Percentiles rank a stretch among this genome's conserved stretches.
Conservation (phyloP, 92 coral and sea anemone genomes). For the Parazoanthus darwini region DNA sequence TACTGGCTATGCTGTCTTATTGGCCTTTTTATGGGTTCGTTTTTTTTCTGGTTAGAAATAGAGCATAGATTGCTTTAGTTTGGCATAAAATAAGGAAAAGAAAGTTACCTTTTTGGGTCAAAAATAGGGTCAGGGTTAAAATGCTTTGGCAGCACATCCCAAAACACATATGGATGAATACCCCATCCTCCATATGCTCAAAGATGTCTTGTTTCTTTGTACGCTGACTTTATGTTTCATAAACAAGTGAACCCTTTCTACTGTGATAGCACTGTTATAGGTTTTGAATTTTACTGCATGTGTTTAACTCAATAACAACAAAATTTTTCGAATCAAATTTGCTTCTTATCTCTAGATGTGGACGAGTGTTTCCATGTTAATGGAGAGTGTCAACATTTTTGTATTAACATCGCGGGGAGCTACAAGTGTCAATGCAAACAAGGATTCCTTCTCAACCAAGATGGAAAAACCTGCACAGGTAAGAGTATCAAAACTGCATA, state of each 20-base stretch:
- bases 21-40: too few species aligned
- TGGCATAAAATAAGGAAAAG: too few species aligned
- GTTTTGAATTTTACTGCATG: neutral
- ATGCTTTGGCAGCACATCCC: too few species aligned
- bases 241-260: neutral
- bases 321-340: neutral
- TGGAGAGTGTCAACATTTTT: slow-evolving; percentile 39
- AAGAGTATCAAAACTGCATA: neutral
- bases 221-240: too few species aligned
- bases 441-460: slow-evolving; percentile 41
- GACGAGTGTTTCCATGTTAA: slow-evolving; percentile 45
- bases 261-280: neutral
- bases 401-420: slow-evolving; percentile 46
- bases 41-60: too few species aligned
- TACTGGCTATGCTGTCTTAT: too few species aligned
- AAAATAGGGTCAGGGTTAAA: too few species aligned
- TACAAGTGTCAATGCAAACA: slow-evolving; percentile 40
- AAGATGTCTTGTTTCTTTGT: too few species aligned
- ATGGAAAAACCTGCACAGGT: slow-evolving; percentile 51
- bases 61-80: too few species aligned
- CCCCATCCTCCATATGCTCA: too few species aligned
- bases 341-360: slow-evolving; percentile 20
- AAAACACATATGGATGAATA: too few species aligned
- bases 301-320: neutral
- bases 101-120: too few species aligned